phyloP scores from a whole-genome alignment of 2,113 vertebrate genomes.

The Misgurnus mizolepis region DNA sequence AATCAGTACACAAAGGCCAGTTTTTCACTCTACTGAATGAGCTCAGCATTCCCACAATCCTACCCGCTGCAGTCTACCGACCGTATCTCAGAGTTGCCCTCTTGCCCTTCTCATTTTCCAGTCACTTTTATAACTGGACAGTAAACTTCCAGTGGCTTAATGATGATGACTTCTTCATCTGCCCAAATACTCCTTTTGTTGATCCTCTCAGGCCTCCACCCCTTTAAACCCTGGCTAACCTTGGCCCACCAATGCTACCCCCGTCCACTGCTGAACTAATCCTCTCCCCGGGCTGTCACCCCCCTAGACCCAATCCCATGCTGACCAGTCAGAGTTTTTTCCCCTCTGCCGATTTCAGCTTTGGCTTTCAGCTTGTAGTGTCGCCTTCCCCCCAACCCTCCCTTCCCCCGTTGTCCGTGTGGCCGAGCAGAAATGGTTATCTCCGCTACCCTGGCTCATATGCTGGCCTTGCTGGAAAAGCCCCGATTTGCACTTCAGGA shows the following conservation, averaged over 20 bases:
- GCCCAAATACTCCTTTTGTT: conserved; percentile 92
- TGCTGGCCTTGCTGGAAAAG: conserved; percentile 62
- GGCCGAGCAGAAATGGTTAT: conserved; percentile 14
- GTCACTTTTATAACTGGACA: conserved; percentile 83
- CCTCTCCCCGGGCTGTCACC: conserved; percentile 60
- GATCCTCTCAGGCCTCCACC: conserved; percentile 58
- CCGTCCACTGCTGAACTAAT: conserved; percentile 72
- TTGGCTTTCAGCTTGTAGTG: conserved; percentile 79
- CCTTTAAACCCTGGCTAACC: conserved; percentile 68
- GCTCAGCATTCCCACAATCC: conserved; percentile 71
- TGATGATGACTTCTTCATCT: conserved; percentile 96
- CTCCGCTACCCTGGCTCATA: conserved; percentile 66
- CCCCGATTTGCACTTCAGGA: conserved; percentile 84
- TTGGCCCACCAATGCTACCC: conserved; percentile 69
- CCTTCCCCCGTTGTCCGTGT: conserved; percentile 71
- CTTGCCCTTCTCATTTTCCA: conserved; percentile 71
- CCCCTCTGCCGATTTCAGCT: conserved; percentile 82
- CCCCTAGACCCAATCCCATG: conserved; percentile 57
- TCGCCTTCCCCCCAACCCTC: conserved; percentile 52
- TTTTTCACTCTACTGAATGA: conserved; percentile 71
- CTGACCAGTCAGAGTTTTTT: conserved; percentile 58
- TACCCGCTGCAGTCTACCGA: conserved; percentile 34
- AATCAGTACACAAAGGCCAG: conserved; percentile 73
- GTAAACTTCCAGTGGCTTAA: conserved; percentile 87
- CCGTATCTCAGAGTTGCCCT: conserved; percentile 47